These are phyloP conservation scores for Cossypha dichroa DNA, from an alignment of 2,797 vertebrate species.

Conservation along the genomic window DNA sequence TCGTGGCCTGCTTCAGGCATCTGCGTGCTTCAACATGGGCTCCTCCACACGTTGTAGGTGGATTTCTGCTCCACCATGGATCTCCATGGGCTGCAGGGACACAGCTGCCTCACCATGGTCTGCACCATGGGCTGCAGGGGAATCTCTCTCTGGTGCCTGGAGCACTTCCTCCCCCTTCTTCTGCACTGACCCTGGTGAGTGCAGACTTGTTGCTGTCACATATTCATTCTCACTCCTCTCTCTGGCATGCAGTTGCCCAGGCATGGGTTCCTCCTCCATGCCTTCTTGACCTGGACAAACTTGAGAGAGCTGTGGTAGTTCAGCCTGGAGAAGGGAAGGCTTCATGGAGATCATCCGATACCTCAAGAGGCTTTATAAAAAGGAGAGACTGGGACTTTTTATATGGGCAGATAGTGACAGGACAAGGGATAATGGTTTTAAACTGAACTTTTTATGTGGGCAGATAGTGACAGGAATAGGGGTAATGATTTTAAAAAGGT, in stretches of 20 bases:
- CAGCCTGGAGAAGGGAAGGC: neutral
- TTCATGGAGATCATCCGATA: accelerated
- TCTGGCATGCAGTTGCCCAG: accelerated
- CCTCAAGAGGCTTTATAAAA: neutral
- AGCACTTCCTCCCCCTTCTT: neutral
- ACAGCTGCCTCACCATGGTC: neutral
- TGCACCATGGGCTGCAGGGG: accelerated
- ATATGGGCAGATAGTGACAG: neutral
- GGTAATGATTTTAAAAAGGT: neutral
- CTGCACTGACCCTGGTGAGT: neutral
- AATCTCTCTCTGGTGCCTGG: neutral
- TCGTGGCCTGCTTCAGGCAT: neutral
- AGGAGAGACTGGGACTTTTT: neutral
- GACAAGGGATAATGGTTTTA: neutral
- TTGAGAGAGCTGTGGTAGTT: neutral
- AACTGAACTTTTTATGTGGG: neutral
- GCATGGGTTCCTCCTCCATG: accelerated
- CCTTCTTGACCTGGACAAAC: neutral
- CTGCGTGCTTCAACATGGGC: accelerated
- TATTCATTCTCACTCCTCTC: neutral
- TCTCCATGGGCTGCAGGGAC: neutral
- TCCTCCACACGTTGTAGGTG: neutral
- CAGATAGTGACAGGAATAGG: neutral
- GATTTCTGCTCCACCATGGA: neutral
- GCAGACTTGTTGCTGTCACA: neutral